A percentile compares a stretch with the other conserved stretches of the same genome.
Conservation (phyloP, 2,113 vertebrate genomes). For the human region GRCh38 chr4:82667501-82668000, state of each 20-base stretch:
- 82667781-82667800: too few species aligned
- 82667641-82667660: neutral
- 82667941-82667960: neutral
- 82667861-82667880: neutral
- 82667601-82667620: neutral
- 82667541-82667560: neutral
- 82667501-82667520: neutral
- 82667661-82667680: neutral
- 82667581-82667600: neutral
- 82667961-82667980: neutral
- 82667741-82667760: neutral
- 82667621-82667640: neutral
- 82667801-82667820: neutral
- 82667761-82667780: neutral
- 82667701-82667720: neutral
- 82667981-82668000: neutral
- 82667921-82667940: neutral
- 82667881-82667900: neutral
- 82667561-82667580: neutral
- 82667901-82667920: neutral
- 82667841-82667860: neutral
- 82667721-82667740: neutral
- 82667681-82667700: neutral
- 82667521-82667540: neutral
- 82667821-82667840: neutral